Evolutionary conservation across 2,113 vertebrate species (phyloP), one percentile per base, ranked within the genome.

Genomic region (Erinaceus europaeus): DNA sequence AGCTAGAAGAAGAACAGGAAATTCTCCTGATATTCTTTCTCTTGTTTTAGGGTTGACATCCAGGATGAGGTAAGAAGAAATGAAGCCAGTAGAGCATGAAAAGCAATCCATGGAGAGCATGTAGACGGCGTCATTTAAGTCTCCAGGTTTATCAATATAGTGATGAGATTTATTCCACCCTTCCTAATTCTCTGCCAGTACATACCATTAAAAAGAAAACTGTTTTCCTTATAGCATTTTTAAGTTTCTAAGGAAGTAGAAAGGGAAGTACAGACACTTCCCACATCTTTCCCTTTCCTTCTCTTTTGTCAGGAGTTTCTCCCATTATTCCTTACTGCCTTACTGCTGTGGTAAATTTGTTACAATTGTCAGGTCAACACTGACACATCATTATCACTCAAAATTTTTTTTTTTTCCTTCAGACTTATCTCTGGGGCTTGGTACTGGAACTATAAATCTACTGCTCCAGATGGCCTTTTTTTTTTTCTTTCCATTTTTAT

Each of bases 91-190:
- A 44, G 44, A 59, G 12, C 29, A 44, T 8, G 42, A 18, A 52
- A 67, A 27, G 18, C 59, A 74, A 84, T 53, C 42, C 12, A 27
- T 42, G 48, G 34, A 23, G 12, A 72, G 27, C 48, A 13, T 34
- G 32, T n/a, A 4, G 14, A 38, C 3, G 25, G 25, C 3, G 29
- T 57, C 6, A 2, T 50, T 38, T 8, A 27, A 21, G 6, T 5
- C 4, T 23, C 14, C 17, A 23, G 65, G 17, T 46, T 13, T 34
- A 57, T 38, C 4, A 40, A n/a, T n/a, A n/a, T n/a, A n/a, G 65
- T 21, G 10, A 11, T n/a, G n/a, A 72, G 50, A 67, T 46, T 18
- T 3, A 2, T 0, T 7, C n/a, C 13, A 50, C 0, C 2, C 14
- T 80, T 52, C 38, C 13, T 1, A 62, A 48, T 44, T 0, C 2